Percentiles rank a stretch among this genome's conserved stretches.
These are phyloP conservation scores for Whitmania pigra DNA, from an alignment of 1,140 invertebrate species.

Conservation along the genomic window DNA sequence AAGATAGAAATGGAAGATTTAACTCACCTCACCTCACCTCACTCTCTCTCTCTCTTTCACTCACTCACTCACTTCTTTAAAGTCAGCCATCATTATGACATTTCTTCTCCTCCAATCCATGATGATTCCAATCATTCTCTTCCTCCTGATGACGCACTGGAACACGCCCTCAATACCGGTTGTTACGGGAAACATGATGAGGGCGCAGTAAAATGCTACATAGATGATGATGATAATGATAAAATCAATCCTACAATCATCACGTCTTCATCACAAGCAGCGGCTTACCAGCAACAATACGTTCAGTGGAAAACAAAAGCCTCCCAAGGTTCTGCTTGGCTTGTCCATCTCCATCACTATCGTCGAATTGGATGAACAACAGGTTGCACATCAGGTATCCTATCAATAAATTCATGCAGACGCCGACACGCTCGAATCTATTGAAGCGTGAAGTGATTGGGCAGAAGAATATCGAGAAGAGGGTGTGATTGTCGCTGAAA, in stretches of 20 bases:
- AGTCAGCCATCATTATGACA: not conserved
- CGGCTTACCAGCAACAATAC: not conserved
- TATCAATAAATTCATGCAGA: not conserved
- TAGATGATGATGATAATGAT: not conserved
- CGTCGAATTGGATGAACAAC: conserved; percentile 3
- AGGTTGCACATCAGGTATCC: conserved; percentile 5
- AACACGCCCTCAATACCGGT: conserved; percentile 3
- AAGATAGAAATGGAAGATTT: no score
- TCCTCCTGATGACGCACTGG: not conserved
- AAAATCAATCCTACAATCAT: no score
- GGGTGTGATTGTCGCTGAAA: conserved; percentile 2
- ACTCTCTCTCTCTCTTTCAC: not conserved
- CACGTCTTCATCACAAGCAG: no score
- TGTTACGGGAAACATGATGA: conserved; percentile 8
- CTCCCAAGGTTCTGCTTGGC: not conserved
- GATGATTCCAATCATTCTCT: conserved; percentile 1
- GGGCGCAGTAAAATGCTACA: not conserved
- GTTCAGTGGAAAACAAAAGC: not conserved
- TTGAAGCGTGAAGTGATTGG: conserved; percentile 2
- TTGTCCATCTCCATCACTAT: not conserved
- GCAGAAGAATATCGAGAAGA: conserved; percentile 8
- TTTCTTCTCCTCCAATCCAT: not conserved
- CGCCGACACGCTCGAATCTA: not conserved
- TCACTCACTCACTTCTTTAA: conserved; percentile 12
- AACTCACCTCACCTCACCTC: no score